phyloP scores from a whole-genome alignment of 2,113 vertebrate species.

The Erythrolamprus reginae region DNA sequence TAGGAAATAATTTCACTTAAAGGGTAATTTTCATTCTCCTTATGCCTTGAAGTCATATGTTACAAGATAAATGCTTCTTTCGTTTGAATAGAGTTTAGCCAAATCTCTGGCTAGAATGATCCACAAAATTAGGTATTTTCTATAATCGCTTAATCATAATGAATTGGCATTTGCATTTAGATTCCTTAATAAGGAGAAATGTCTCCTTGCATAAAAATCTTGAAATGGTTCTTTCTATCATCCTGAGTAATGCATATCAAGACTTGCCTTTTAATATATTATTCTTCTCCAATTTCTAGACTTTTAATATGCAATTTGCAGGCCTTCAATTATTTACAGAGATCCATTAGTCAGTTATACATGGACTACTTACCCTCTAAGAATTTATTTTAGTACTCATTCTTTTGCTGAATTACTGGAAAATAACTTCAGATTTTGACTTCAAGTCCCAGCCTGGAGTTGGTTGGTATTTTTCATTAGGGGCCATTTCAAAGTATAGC shows the following conservation, averaged over 20 bases:
- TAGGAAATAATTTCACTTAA: not conserved
- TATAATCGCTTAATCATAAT: slow-evolving; percentile 33
- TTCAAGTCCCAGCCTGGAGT: not conserved
- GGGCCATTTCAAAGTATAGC: not conserved
- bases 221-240: slow-evolving; percentile 1
- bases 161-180: slow-evolving; percentile 17
- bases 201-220: not conserved
- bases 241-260: slow-evolving; percentile 35
- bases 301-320: slow-evolving; percentile 25
- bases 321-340: slow-evolving; percentile 14
- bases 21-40: slow-evolving; percentile 10
- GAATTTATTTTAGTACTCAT: slow-evolving; percentile 25
- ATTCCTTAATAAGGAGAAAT: slow-evolving; percentile 10
- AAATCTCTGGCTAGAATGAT: slow-evolving; percentile 15
- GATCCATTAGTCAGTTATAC: slow-evolving; percentile 21
- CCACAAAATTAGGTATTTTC: slow-evolving; percentile 31
- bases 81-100: slow-evolving; percentile 6
- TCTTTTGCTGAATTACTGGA: slow-evolving; percentile 18
- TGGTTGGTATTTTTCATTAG: not conserved
- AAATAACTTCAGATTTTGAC: slow-evolving; percentile 8
- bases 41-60: not conserved
- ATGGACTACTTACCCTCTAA: slow-evolving; percentile 24
- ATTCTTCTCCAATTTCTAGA: slow-evolving; percentile 15
- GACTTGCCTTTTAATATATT: slow-evolving; percentile 20
- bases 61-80: slow-evolving; percentile 26